Percentiles rank a stretch among this genome's conserved stretches.
These are phyloP conservation scores for Heliconius cydno DNA, from an alignment of 2,888 invertebrate species.

Conservation along the genomic window DNA sequence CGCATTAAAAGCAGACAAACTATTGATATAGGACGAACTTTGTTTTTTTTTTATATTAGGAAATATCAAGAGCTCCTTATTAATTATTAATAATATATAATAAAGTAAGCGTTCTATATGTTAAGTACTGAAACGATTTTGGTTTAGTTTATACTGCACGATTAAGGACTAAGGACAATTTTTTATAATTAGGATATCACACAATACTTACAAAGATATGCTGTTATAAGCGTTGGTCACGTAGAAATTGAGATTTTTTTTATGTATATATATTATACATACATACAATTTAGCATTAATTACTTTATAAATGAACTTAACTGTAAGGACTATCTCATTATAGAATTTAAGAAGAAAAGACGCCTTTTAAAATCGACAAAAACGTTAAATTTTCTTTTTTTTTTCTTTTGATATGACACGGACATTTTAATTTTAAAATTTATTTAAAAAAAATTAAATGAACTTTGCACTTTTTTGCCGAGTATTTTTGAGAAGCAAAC, in stretches of 20 bases:
- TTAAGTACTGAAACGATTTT: constrained; percentile 79
- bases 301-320: constrained; percentile 46
- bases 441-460: background rate
- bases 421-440: background rate
- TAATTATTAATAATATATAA: constrained; percentile 57
- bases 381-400: constrained; percentile 26
- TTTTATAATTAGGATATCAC: constrained; percentile 81
- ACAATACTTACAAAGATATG: constrained; percentile 82
- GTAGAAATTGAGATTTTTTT: constrained; percentile 56
- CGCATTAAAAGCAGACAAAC: constrained; percentile 48
- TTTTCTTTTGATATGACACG: constrained; percentile 5
- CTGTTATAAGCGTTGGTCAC: constrained; percentile 81
- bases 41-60: constrained; percentile 59
- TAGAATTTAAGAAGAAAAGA: constrained; percentile 46
- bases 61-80: constrained; percentile 63
- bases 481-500: background rate
- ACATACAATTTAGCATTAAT: constrained; percentile 44
- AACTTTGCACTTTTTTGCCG: constrained; percentile 18
- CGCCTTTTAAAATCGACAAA: constrained; percentile 21
- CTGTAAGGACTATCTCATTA: constrained; percentile 42
- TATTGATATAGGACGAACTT: constrained; percentile 63
- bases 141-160: constrained; percentile 60
- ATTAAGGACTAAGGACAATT: constrained; percentile 71
- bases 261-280: constrained; percentile 33
- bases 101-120: constrained; percentile 68